Evolutionary conservation across 2,113 vertebrate species (phyloP).

Genomic region (Scartelaos histophorus): DNA sequence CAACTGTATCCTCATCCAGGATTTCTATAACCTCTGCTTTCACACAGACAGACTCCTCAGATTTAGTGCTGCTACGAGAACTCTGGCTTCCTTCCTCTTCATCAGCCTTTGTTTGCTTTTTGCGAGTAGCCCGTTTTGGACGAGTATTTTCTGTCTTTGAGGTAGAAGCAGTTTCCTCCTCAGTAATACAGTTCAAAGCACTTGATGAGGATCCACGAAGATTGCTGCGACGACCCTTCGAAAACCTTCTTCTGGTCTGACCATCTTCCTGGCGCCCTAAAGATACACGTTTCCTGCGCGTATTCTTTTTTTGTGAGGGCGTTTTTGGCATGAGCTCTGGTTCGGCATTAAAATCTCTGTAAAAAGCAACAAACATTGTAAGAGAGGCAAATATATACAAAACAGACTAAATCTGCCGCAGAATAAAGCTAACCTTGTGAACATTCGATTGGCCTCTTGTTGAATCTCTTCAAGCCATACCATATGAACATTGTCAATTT

Average conservation of each 20-base stretch:
- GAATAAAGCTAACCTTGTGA: conserved; percentile 77
- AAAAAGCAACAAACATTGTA: not conserved
- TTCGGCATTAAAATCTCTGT: conserved; percentile 83
- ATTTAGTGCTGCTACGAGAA: conserved; percentile 14
- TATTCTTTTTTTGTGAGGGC: conserved; percentile 89
- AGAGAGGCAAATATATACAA: not conserved
- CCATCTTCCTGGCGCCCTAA: conserved; percentile 70
- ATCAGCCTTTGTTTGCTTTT: conserved; percentile 51
- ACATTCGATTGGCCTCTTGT: conserved; percentile 87
- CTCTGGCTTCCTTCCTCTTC: conserved; percentile 31
- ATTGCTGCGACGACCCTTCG: conserved; percentile 77
- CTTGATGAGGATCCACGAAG: conserved; percentile 71
- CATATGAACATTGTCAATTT: conserved; percentile 81
- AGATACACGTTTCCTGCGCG: conserved; percentile 81
- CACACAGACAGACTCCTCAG: conserved; percentile 21
- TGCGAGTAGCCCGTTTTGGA: conserved; percentile 69
- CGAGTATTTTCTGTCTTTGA: conserved; percentile 28
- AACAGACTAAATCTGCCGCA: not conserved
- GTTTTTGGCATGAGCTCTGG: conserved; percentile 96
- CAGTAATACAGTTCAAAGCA: conserved; percentile 61
- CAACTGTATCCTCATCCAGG: not conserved
- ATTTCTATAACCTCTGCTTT: conserved; percentile 12
- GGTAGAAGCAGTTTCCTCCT: conserved; percentile 44
- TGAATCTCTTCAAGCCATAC: conserved; percentile 90
- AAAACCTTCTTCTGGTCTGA: conserved; percentile 80